Evolutionary conservation across 1,140 invertebrate genomes (phyloP).

Genomic region (Hypothenemus hampei): DNA sequence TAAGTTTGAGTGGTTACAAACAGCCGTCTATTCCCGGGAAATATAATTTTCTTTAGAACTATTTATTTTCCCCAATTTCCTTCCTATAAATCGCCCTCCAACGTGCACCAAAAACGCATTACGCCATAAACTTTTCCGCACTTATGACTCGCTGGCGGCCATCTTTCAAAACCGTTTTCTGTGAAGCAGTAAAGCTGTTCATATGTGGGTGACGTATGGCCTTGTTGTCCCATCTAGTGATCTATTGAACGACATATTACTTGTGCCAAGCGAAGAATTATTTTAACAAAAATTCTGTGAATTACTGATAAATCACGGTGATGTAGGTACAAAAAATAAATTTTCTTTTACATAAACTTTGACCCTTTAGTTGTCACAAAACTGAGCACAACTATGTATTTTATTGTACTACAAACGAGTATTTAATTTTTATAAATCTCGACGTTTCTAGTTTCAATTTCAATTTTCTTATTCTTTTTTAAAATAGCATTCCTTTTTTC

Average conservation of each 20-base stretch:
- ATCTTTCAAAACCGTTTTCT: slow-evolving; percentile 28
- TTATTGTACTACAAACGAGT: no score
- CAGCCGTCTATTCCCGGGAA: background rate
- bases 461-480: no score
- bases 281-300: slow-evolving; percentile 11
- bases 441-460: no score
- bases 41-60: slow-evolving; percentile 3
- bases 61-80: slow-evolving; percentile 12
- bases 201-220: slow-evolving; percentile 28
- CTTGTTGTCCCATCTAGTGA: slow-evolving; percentile 24
- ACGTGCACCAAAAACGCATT: slow-evolving; percentile 27
- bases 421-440: no score
- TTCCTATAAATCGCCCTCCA: slow-evolving; percentile 9
- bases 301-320: background rate
- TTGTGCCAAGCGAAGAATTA: slow-evolving; percentile 13
- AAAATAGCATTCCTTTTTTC: no score
- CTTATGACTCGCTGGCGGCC: slow-evolving; percentile 22
- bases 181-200: slow-evolving; percentile 30
- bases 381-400: no score
- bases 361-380: no score
- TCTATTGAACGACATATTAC: slow-evolving; percentile 29
- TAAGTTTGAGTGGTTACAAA: no score
- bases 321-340: background rate
- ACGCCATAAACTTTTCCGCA: slow-evolving; percentile 28
- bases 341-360: no score